Evolutionary conservation across 2,888 invertebrate species (phyloP), one percentile per base, ranked within the genome.

Genomic region (Cylindroiulus punctatus): DNA sequence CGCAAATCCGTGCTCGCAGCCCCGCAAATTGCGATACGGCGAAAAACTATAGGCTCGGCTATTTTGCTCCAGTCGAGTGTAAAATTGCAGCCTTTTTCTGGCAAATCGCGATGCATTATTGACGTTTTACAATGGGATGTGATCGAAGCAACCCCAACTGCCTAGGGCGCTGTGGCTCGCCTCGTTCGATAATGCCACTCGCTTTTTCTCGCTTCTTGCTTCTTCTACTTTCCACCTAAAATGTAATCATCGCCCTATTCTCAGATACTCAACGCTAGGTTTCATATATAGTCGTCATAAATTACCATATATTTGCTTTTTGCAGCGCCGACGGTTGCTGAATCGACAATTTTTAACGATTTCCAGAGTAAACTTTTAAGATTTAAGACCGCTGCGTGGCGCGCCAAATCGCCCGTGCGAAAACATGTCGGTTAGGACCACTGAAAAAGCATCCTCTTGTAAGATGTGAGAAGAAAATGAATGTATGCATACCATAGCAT

Each of bases 31-130:
- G 52, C 52, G 52, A 10, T 52, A 52, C 52, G n/a, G 52, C 19
- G 52, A 52, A 52, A 52, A 52, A 52, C 52, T 52, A 52, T 52
- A 52, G 52, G 52, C 52, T 52, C 52, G 52, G 52, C 52, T 52
- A 52, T 52, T 52, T 52, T 52, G 52, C 52, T 52, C 5, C 52
- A 52, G 52, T 19, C 52, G 52, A 52, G 52, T 52, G 52, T 52
- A 52, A 52, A 52, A 52, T 52, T 52, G 52, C 52, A 52, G 52
- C 52, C 52, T 52, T 52, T 52, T 52, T 52, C 14, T 52, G 17
- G 52, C 52, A 52, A 52, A 52, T 52, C 52, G 52, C 52, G 52
- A 17, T 52, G 52, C 52, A 52, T 52, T 52, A 52, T 52, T 52
- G 52, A 52, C 52, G 52, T 52, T 52, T 52, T 52, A 52, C 52